Evolutionary conservation across 2,113 vertebrate species (phyloP).

Genomic region (Tupaia tana): DNA sequence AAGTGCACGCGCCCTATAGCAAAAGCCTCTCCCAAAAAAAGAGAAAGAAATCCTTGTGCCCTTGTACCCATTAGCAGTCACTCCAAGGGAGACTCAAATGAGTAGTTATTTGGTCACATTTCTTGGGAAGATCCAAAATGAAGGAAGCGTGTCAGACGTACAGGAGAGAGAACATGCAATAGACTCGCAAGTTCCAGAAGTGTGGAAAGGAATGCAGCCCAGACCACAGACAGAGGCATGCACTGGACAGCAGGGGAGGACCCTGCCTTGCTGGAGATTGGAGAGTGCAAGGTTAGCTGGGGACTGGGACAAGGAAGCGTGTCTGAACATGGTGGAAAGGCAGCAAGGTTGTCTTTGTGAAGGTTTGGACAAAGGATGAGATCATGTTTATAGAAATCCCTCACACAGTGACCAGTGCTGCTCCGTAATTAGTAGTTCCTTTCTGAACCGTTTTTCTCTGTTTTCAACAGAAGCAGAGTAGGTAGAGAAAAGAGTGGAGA

Average conservation of each 20-base stretch:
- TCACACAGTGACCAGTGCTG: background rate
- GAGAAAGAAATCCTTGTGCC: background rate
- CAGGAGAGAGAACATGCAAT: background rate
- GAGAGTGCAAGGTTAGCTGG: background rate
- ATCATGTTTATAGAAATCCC: background rate
- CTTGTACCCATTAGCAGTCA: background rate
- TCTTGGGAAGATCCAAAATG: conserved; percentile 44
- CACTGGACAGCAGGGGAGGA: background rate
- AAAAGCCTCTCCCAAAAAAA: too few relatives aligned
- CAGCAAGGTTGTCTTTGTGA: background rate
- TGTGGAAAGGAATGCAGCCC: conserved; percentile 2
- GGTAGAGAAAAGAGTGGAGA: background rate
- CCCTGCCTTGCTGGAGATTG: background rate
- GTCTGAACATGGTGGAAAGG: background rate
- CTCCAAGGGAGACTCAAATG: background rate
- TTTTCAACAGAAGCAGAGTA: conserved; percentile 1
- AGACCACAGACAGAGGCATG: conserved; percentile 41
- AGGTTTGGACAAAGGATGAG: background rate
- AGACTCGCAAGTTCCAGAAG: background rate
- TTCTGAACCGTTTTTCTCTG: background rate
- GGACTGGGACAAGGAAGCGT: background rate
- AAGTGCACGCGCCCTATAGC: too few relatives aligned
- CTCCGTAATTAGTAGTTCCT: background rate
- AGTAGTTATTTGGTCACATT: background rate
- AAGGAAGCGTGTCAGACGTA: background rate